Evolutionary conservation across 2,888 invertebrate species (phyloP), one percentile per base, ranked within the genome.

Genomic region (Scaptomyza caliginosa): DNA sequence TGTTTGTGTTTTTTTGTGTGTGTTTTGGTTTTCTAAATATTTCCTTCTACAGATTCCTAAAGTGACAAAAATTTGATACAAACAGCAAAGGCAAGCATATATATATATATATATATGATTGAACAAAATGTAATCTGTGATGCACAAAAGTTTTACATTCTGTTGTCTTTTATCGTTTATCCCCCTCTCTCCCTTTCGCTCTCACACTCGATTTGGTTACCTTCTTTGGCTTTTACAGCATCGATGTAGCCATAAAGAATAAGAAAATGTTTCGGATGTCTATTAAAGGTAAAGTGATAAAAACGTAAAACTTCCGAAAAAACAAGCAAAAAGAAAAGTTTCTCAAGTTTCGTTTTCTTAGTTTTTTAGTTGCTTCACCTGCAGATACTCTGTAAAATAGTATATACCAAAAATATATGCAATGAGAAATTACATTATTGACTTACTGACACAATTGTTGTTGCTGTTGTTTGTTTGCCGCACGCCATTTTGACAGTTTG

Each of bases 341-440:
- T 1, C 4, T 30, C 30, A 11, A 4, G 30, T 30, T 30, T n/a
- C 4, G n/a, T n/a, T n/a, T n/a, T 17, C 17, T 36, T 8, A 17
- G 17, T 36, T 36, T 2, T 2, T 16, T 6, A n/a, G n/a, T n/a
- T 34, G 16, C 13, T 32, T 6, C 2, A 13, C 32, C 2, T 32
- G 32, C 32, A n/a, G 6, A n/a, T 32, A 32, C 32, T 13, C 32
- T 30, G 30, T 30, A 11, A 21, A 21, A 4, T 3, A n/a, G 36
- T 42, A 7, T 48, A 23, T 39, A 52, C 38, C 43, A 40, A 56
- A 83, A 82, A 74, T 76, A 74, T 76, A 66, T 79, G 74, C 79
- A 80, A 79, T 62, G 74, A 62, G 74, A 77, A 79, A 79, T 83
- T 83, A 74, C 68, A 83, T 83, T 83, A 79, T 79, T 79, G 83